Evolutionary conservation across 2,113 vertebrate genomes (phyloP), one percentile per base, ranked within the genome.

Genomic region (Onychorhynchus coronatus): DNA sequence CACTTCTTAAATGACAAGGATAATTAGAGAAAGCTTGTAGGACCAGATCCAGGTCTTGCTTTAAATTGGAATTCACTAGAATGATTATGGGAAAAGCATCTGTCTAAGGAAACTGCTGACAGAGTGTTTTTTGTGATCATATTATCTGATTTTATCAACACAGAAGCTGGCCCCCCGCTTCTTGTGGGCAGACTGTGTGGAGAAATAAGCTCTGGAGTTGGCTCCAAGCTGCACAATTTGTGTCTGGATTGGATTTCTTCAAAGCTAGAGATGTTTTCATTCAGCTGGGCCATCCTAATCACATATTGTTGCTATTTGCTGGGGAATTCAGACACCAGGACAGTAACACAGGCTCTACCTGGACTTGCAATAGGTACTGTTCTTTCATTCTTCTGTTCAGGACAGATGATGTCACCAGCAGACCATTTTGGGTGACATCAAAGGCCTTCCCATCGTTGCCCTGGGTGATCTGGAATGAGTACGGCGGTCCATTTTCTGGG

Each of bases 291-390:
- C 42, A 79, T 71, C 56, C 59, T 96, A 61, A 86, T 59, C 46
- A 4, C n/a, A 52, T 84, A 80, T 71, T 90, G 49, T 61, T 84
- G 47, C 83, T 87, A 33, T n/a, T 81, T 42, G 4, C 28, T 68
- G 53, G 52, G 76, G 59, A 79, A 80, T 62, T 82, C 47, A 59
- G 56, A 73, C 28, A 77, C 17, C 11, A 72, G 63, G 59, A 68
- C n/a, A 84, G 88, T 42, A 92, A 91, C 6, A 44, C 13, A 74
- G 71, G 41, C 42, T 89, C 72, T 98, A 99, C 99, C 99, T 99
- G 99, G 3, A 99, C 98, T 98, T 99, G 99, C 58, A 99, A 97
- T 73, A 99, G 97, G 91, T 99, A 99, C 49, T 98, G 98, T 28
- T 98, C 97, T 84, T 98, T 98, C 18, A 37, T 63, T 95, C 83